Evolutionary conservation across 2,888 invertebrate species (phyloP), one percentile per base, ranked within the genome.

Genomic region (Drosophila subsilvestris): DNA sequence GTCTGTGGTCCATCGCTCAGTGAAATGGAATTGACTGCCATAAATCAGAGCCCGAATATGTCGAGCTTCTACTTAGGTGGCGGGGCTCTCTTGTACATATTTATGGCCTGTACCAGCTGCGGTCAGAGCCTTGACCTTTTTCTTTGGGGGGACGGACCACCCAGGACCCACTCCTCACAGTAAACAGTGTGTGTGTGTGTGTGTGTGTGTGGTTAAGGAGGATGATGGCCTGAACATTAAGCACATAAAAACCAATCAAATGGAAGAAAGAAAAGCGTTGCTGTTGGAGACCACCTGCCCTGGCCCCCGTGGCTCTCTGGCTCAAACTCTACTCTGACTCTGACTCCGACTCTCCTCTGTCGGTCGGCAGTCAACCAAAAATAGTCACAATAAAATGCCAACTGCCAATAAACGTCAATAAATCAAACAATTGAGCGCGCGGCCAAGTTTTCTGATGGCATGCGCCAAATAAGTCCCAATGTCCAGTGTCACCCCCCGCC

Each of bases 351-450:
- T 29, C 29, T 29, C 29, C 2, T 29, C 29, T 29, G 10, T 10
- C 2, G 32, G 25, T n/a, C 43, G 57, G n/a, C 18, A 55, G 43
- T 32, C 45, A 47, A 50, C 70, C 68, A 67, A 73, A 75, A 83
- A 74, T 72, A 74, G 84, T 83, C 86, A 86, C 78, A 81, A 86
- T 86, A 84, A 88, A 86, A 87, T 88, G 87, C 78, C 89, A 88
- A 83, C 75, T 88, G 82, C 87, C 87, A 86, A 86, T 87, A 84
- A 81, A 78, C 74, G 78, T 74, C 81, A 78, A 87, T 86, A 88
- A 86, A 86, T 86, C 87, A 85, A 88, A 76, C 86, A 80, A 82
- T 84, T 86, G 86, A 80, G 65, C 83, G 76, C 83, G 76, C 74
- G 75, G 85, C 87, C 87, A 84, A 79, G 66, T 79, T 82, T 73